Base-by-base conservation (phyloP, 2,113 vertebrate genomes). In the Mesoclemmys tuberculata region DNA sequence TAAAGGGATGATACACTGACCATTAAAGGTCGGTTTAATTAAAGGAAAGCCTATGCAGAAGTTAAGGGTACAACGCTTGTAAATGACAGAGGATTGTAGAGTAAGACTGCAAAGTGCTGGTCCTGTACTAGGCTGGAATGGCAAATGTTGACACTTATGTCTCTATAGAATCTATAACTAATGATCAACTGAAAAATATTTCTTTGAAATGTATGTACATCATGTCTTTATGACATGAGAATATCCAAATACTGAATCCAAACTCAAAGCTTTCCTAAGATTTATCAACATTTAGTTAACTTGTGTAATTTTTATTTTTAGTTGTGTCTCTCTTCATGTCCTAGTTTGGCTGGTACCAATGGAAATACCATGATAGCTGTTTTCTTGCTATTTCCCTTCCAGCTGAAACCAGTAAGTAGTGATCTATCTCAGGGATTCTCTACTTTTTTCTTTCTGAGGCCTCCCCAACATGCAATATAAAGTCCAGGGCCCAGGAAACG, bases 361-460 rank as follows among this genome's bases (percentile, higher is more conserved):
- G 5, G 88, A 93, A 96, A 86, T 48, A 26, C 19, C 84, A 71
- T 64, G 49, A 55, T 29, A 87, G 84, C 55, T 14, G 44, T 11
- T 78, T 4, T 3, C 56, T 92, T 94, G 14, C 8, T 16, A 38
- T 86, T 94, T 91, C 38, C 5, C 83, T 1, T 22, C 41, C n/a
- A 86, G n/a, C 64, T 93, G 87, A 81, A 41, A 61, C 3, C 16
- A 77, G 26, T 85, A 74, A 90, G 64, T 11, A 89, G 24, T 55
- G 89, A 85, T 68, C 78, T 58, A 74, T 5, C 54, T 89, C 71
- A 68, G 92, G 46, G 80, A 87, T 87, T 87, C 29, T 55, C 27
- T 10, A 90, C 18, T 48, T 85, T 84, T 82, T 93, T 22, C 0
- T 44, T 51, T 51, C 49, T 51, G 49, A 46, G 49, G 49, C 49